phyloP scores from a whole-genome alignment of 2,888 invertebrate species.

The Bhutanitis thaidina region DNA sequence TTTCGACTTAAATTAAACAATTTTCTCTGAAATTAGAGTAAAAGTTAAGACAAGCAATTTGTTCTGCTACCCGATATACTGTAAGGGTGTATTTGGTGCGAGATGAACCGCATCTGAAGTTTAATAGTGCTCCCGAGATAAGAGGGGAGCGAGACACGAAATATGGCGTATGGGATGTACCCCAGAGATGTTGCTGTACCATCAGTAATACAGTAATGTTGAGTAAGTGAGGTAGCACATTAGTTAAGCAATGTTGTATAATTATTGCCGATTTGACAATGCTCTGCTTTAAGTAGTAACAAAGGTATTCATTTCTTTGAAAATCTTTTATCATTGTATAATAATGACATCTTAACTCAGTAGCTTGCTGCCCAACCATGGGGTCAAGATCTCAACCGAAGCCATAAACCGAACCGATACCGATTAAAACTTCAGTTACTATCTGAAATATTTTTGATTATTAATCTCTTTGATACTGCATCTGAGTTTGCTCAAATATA shows the following conservation, averaged over 20 bases:
- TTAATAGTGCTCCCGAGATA: slow-evolving; percentile 25
- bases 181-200: not conserved
- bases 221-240: slow-evolving; percentile 7
- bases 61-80: slow-evolving; percentile 11
- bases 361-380: no score
- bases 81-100: slow-evolving; percentile 18
- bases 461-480: no score
- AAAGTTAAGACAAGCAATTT: slow-evolving; percentile 16
- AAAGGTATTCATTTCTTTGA: no score
- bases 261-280: slow-evolving; percentile 8
- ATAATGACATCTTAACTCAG: no score
- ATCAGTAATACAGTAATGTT: slow-evolving; percentile 5
- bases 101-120: slow-evolving; percentile 26
- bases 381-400: no score
- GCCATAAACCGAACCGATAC: no score
- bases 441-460: no score
- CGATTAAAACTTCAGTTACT: no score
- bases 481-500: no score
- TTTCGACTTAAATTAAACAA: slow-evolving; percentile 17
- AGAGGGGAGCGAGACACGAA: slow-evolving; percentile 20
- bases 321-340: no score
- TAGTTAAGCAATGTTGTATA: slow-evolving; percentile 3
- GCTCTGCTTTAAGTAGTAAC: not conserved
- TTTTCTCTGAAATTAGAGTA: slow-evolving; percentile 15
- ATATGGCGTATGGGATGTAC: slow-evolving; percentile 8